Evolutionary conservation across 2,113 vertebrate species (phyloP).

Genomic region (Dinomys branickii): DNA sequence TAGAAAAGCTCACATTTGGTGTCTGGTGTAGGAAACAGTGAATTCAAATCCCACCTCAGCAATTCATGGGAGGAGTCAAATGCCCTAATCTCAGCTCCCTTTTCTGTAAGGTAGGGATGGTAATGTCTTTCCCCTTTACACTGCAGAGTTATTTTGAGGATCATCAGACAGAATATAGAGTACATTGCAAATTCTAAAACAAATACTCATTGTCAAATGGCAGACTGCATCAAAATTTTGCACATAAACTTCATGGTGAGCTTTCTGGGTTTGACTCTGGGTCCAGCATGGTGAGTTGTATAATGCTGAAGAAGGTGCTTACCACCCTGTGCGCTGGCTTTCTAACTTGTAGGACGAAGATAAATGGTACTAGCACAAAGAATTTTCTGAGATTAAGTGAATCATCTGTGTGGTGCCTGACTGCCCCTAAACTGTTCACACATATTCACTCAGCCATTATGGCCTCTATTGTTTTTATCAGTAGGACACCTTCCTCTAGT

Average conservation of each 20-base stretch:
- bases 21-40: not conserved
- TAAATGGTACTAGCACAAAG: not conserved
- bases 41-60: not conserved
- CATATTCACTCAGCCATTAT: not conserved
- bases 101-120: not conserved
- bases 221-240: rapidly evolving
- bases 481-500: not conserved
- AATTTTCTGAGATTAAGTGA: not conserved
- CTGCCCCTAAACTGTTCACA: not conserved
- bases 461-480: not conserved
- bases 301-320: not conserved
- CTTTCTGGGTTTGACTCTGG: not conserved
- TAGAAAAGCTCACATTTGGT: not conserved
- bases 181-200: not conserved
- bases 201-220: not conserved
- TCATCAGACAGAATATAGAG: not conserved
- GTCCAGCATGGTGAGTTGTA: not conserved
- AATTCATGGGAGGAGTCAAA: not conserved
- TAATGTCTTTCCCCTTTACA: not conserved
- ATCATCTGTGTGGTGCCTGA: not conserved
- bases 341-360: not conserved
- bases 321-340: not conserved
- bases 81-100: not conserved
- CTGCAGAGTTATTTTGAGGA: not conserved
- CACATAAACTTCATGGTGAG: not conserved